These are phyloP conservation scores for Heliocidaris erythrogramma DNA, from an alignment of 35 echinoderm and acorn worm genomes.

Conservation along the genomic window DNA sequence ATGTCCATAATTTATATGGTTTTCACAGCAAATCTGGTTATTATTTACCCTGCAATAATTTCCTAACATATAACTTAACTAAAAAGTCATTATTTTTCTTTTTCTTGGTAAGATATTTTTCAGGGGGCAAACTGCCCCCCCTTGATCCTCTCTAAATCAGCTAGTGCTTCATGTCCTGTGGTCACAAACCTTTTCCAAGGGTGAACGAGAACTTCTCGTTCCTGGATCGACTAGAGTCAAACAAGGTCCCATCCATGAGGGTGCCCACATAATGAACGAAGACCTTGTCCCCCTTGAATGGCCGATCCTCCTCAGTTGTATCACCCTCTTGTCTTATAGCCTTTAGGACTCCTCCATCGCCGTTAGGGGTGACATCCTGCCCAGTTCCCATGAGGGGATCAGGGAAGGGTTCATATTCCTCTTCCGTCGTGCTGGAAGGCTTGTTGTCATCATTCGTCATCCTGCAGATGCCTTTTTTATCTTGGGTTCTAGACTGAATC, in stretches of 20 bases:
- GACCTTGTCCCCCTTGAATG: constrained; percentile 79
- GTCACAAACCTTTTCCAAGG: constrained; percentile 75
- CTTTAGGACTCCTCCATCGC: constrained; percentile 92
- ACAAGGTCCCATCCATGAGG: constrained; percentile 64
- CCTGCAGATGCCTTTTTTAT: not conserved
- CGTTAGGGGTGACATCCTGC: constrained; percentile 80
- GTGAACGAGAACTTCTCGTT: constrained; percentile 84
- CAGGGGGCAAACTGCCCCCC: too few relatives aligned
- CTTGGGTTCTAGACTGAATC: not conserved
- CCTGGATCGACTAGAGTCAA: constrained; percentile 90
- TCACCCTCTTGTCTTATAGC: constrained; percentile 69
- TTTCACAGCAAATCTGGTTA: too few relatives aligned
- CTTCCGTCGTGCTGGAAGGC: not conserved
- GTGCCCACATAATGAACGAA: constrained; percentile 92
- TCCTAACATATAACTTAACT: too few relatives aligned
- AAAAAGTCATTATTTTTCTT: too few relatives aligned
- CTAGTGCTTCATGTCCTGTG: not conserved
- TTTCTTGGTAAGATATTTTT: too few relatives aligned
- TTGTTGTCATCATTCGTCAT: not conserved
- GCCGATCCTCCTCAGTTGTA: constrained; percentile 60
- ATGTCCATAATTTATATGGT: too few relatives aligned
- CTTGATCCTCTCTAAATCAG: too few relatives aligned
- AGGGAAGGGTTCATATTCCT: constrained; percentile 22
- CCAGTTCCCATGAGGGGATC: constrained; percentile 69
- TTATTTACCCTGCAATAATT: too few relatives aligned